These are phyloP conservation scores for Bovichtus variegatus DNA, from an alignment of 2,797 vertebrate genomes.

Conservation along the genomic window DNA sequence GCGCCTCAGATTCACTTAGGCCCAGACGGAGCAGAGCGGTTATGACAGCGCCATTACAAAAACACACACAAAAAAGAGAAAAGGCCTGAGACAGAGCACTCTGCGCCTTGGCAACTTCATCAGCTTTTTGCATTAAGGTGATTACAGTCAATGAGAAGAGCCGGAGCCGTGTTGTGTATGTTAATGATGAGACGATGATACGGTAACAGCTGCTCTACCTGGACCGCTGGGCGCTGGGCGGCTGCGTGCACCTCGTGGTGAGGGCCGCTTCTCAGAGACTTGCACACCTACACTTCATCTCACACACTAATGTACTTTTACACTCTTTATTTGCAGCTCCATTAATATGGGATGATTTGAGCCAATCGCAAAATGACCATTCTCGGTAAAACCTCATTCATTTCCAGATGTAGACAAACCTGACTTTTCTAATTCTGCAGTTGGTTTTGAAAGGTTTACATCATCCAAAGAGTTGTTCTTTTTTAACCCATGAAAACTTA, in stretches of 20 bases:
- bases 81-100: conserved; percentile 61
- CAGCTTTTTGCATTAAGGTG: conserved; percentile 77
- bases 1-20: conserved; percentile 86
- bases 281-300: too few species aligned
- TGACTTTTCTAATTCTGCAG: neutral
- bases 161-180: conserved; percentile 38
- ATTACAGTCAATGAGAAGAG: conserved; percentile 69
- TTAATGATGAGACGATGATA: conserved; percentile 43
- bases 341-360: too few species aligned
- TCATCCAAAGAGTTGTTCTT: too few species aligned
- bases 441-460: too few species aligned
- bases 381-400: too few species aligned
- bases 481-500: too few species aligned
- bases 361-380: too few species aligned
- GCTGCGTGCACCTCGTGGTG: too few species aligned
- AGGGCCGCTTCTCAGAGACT: too few species aligned
- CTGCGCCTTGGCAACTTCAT: conserved; percentile 76
- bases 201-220: conserved; percentile 51
- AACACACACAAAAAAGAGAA: conserved; percentile 58
- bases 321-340: too few species aligned
- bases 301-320: too few species aligned
- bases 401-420: neutral
- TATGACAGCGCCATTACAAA: conserved; percentile 88
- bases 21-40: conserved; percentile 81
- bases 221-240: neutral